Base-by-base conservation (phyloP, 1,140 invertebrate species). In the Magallana ariakensis region DNA sequence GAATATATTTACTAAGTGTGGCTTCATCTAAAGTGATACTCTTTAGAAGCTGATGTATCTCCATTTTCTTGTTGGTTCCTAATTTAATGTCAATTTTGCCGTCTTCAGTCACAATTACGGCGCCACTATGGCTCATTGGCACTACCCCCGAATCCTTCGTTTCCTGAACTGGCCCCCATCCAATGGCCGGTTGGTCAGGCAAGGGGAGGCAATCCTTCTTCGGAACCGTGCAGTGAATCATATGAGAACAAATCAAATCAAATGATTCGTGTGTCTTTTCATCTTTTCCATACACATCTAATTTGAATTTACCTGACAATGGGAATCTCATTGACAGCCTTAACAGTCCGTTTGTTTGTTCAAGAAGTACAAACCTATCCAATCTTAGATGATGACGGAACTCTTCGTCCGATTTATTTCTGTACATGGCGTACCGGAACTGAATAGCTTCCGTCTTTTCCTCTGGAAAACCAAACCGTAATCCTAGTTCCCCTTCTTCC, bases 271-370 rank as follows among this genome's bases (percentile, higher is more conserved):
- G 89, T 60, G 91, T 90, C 8, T 81, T 86, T 2, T 90, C 86
- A 89, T 94, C 93, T 62, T 92, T 84, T n/a, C 93, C 93, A 87
- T 92, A 94, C 26, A 94, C 89, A 87, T 94, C 93, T 88, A 94
- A 88, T 83, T 94, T 94, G 75, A 93, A 94, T 46, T 88, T 91
- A 0, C 93, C 93, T 22, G 75, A 90, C 10, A 92, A 80, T 2
- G 93, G 93, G 89, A 94, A 94, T 54, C 93, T 81, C 1, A 93
- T 66, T 6, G 90, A 86, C 87, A 93, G 92, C 22, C 90, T 86
- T 8, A 94, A 56, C 1, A 90, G 66, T 62, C 91, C 89, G 62
- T 90, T 87, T 60, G 89, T 89, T 26, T 92, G 91, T 87, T 94
- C 91, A 87, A 92, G 92, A n/a, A 94, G 89, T 8, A 93, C 92